Conservation (phyloP, 2,113 vertebrate species). For the Himantopus leucocephalus region DNA sequence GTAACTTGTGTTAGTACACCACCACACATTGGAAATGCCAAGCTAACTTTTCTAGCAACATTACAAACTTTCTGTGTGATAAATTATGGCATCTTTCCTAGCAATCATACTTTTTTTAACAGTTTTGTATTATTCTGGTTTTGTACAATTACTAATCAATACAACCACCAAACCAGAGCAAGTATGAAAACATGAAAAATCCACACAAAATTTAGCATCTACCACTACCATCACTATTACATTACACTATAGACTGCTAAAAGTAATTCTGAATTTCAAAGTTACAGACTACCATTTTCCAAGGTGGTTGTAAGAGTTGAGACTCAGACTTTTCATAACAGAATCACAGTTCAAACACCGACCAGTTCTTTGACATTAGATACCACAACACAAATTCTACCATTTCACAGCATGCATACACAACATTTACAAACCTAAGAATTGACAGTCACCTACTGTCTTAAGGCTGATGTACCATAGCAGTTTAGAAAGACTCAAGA, state of each 20-base stretch:
- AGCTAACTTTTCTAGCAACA: background rate
- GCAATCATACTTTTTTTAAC: background rate
- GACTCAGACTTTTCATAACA: background rate
- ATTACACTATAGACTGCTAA: background rate
- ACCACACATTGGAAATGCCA: background rate
- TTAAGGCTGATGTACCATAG: accelerated
- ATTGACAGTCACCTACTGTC: background rate
- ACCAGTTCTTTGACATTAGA: background rate
- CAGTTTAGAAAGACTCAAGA: background rate
- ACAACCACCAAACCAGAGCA: background rate
- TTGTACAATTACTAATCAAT: background rate
- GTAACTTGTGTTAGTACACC: no score
- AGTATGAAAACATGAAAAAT: background rate
- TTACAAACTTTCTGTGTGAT: background rate
- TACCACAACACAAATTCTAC: background rate
- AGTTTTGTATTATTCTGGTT: background rate
- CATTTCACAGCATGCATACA: background rate
- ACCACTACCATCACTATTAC: background rate
- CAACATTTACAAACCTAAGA: background rate
- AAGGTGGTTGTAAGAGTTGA: background rate
- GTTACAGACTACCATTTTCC: background rate
- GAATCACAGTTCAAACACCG: background rate
- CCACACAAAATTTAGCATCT: background rate
- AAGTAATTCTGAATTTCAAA: background rate
- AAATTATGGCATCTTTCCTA: background rate